These are phyloP conservation scores for Otus sunia DNA, from an alignment of 2,113 vertebrate species.

Conservation along the genomic window DNA sequence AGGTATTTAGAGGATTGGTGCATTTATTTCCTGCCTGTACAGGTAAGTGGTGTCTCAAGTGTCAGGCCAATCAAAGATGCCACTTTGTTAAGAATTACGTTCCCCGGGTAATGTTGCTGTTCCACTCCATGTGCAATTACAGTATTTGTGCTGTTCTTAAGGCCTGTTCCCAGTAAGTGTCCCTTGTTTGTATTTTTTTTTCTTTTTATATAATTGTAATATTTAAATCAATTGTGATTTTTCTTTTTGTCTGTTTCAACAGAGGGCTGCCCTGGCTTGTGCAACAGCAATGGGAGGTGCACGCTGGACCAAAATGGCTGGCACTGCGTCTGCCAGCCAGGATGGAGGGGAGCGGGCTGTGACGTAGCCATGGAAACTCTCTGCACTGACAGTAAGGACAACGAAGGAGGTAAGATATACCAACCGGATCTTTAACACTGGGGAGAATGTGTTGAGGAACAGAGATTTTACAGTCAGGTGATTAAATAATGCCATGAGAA, in stretches of 20 bases:
- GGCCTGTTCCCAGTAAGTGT: conserved; percentile 89
- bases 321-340: conserved; percentile 97
- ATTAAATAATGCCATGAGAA: background rate
- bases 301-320: conserved; percentile 96
- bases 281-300: conserved; percentile 97
- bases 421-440: background rate
- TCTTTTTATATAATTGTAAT: background rate
- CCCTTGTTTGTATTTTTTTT: conserved; percentile 71
- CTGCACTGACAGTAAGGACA: conserved; percentile 97
- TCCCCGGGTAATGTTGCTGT: conserved; percentile 73
- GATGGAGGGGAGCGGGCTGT: conserved; percentile 97
- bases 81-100: conserved; percentile 77
- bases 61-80: conserved; percentile 81
- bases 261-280: conserved; percentile 97
- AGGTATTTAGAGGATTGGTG: conserved; percentile 74
- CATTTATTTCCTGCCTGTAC: conserved; percentile 74
- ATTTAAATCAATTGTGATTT: conserved; percentile 53
- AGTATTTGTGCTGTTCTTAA: conserved; percentile 86
- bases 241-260: conserved; percentile 73
- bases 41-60: conserved; percentile 83
- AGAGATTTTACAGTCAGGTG: background rate
- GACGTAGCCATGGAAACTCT: conserved; percentile 97
- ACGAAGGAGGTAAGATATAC: conserved; percentile 90
- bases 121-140: conserved; percentile 96
- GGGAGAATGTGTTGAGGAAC: background rate